Conservation (phyloP, 2,113 vertebrate species). For the Solea solea region DNA sequence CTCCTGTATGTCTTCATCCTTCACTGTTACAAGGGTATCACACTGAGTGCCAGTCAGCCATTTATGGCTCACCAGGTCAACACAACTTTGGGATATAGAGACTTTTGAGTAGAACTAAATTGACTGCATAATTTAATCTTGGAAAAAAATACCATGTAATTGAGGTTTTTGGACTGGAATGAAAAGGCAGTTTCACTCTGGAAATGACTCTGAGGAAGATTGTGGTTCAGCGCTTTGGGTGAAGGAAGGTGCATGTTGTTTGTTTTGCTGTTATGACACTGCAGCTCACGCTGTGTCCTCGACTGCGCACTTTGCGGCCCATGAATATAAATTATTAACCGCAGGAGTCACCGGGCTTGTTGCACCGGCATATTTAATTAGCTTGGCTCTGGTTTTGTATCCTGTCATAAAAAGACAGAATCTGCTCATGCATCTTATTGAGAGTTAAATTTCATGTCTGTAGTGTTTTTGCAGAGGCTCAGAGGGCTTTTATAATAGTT, state of each 20-base stretch:
- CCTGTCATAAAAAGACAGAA: constrained; percentile 30
- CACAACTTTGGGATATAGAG: constrained; percentile 19
- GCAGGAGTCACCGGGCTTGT: constrained; percentile 6
- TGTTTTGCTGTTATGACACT: constrained; percentile 54
- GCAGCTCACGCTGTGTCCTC: background rate
- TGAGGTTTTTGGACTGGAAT: constrained; percentile 52
- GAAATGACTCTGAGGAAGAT: constrained; percentile 47
- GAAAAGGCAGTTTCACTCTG: constrained; percentile 23
- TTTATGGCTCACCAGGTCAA: constrained; percentile 39
- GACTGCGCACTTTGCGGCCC: background rate
- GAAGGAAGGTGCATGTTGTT: constrained; percentile 45
- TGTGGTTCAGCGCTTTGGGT: constrained; percentile 29
- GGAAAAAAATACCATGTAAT: constrained; percentile 59
- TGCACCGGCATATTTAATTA: constrained; percentile 22
- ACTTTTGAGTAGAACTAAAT: constrained; percentile 53
- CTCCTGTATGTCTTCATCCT: constrained; percentile 40
- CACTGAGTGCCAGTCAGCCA: constrained; percentile 11
- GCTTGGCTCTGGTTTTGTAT: constrained; percentile 21
- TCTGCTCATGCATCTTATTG: constrained; percentile 43
- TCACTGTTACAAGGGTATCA: constrained; percentile 29
- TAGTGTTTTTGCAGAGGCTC: constrained; percentile 32
- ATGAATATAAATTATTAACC: constrained; percentile 7
- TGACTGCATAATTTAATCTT: constrained; percentile 57
- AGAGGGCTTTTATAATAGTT: constrained; percentile 48
- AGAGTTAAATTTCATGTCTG: constrained; percentile 47